Conservation (phyloP, 2,888 invertebrate species). For the Pteria penguin region DNA sequence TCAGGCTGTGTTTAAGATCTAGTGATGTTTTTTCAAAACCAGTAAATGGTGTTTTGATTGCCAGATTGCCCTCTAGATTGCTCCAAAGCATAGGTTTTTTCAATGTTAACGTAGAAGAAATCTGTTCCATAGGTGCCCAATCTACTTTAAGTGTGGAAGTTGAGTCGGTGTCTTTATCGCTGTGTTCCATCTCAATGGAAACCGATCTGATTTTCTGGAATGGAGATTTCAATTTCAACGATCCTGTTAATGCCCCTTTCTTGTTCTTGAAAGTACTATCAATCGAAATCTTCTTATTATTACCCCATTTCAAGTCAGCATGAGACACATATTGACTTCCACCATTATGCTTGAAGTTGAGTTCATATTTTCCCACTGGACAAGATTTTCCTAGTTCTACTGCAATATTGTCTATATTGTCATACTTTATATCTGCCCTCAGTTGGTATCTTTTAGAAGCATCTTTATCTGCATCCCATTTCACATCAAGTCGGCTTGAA, state of each 20-base stretch:
- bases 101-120: slow-evolving; percentile 56
- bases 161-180: slow-evolving; percentile 46
- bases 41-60: slow-evolving; percentile 59
- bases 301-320: slow-evolving; percentile 51
- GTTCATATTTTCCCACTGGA: slow-evolving; percentile 44
- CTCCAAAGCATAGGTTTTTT: slow-evolving; percentile 55
- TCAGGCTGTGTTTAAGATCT: slow-evolving; percentile 50
- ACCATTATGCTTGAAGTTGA: slow-evolving; percentile 51
- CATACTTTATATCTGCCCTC: slow-evolving; percentile 42
- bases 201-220: slow-evolving; percentile 38
- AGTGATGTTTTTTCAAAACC: slow-evolving; percentile 48
- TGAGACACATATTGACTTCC: slow-evolving; percentile 50
- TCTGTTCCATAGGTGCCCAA: slow-evolving; percentile 54
- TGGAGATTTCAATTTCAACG: slow-evolving; percentile 50
- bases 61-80: slow-evolving; percentile 49
- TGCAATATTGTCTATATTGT: slow-evolving; percentile 41
- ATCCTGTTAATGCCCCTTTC: slow-evolving; percentile 37
- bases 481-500: slow-evolving; percentile 48
- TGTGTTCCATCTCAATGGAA: slow-evolving; percentile 43
- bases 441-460: slow-evolving; percentile 45
- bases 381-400: slow-evolving; percentile 49
- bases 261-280: slow-evolving; percentile 49
- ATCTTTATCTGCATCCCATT: slow-evolving; percentile 66
- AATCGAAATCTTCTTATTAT: slow-evolving; percentile 43
- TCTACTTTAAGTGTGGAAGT: slow-evolving; percentile 49